phyloP scores from a whole-genome alignment of 2,888 invertebrate species.

The Aleiodes leptofemur region DNA sequence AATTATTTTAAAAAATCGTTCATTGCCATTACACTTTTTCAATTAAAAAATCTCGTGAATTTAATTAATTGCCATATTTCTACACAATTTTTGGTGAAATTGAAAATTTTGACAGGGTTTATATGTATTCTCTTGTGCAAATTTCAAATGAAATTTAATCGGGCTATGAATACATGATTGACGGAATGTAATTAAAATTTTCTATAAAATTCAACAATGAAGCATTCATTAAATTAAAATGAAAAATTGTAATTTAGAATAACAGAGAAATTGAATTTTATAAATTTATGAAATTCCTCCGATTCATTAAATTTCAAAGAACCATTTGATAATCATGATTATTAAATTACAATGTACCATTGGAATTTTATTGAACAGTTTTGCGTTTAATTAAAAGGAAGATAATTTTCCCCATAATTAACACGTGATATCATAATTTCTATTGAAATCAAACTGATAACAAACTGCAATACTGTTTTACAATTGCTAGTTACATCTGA shows the following conservation, averaged over 20 bases:
- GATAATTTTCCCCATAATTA: not conserved
- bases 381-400: not conserved
- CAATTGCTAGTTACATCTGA: conserved; percentile 11
- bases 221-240: too few species aligned
- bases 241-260: too few species aligned
- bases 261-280: not conserved
- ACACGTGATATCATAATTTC: conserved; percentile 7
- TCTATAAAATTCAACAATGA: too few species aligned
- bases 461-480: not conserved
- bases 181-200: too few species aligned
- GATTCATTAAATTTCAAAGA: too few species aligned
- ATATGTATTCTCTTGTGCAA: too few species aligned
- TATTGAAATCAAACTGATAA: conserved; percentile 6
- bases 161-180: too few species aligned
- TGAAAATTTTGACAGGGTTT: not conserved
- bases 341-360: conserved; percentile 18
- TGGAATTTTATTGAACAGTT: conserved; percentile 4
- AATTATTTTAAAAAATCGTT: too few species aligned
- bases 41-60: too few species aligned
- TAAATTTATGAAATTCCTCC: not conserved
- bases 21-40: too few species aligned
- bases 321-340: not conserved
- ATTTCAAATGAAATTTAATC: too few species aligned
- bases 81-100: not conserved
- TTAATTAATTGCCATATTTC: too few species aligned